A percentile compares a stretch with the other conserved stretches of the same genome.
Evolutionary conservation across 2,888 invertebrate species (phyloP).

Genomic region (Phragmatobia fuliginosa): DNA sequence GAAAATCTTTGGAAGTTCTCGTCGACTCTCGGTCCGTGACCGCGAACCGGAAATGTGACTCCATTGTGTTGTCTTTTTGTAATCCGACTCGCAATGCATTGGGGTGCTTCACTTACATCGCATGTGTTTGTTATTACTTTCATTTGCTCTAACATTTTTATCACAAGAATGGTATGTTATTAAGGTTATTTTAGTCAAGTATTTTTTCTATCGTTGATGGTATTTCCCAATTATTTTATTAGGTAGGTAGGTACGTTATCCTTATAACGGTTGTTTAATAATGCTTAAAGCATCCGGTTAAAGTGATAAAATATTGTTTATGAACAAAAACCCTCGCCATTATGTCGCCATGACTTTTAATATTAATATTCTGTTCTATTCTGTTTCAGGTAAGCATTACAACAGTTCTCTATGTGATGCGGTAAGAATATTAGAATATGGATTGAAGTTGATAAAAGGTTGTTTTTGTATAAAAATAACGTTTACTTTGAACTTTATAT

Average conservation of each 20-base stretch:
- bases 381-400: slow-evolving; percentile 65
- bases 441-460: slow-evolving; percentile 20
- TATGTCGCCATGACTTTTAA: slow-evolving; percentile 28
- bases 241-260: slow-evolving; percentile 34
- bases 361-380: slow-evolving; percentile 50
- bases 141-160: slow-evolving; percentile 25
- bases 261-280: slow-evolving; percentile 38
- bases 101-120: slow-evolving; percentile 52
- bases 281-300: slow-evolving; percentile 50
- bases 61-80: slow-evolving; percentile 77
- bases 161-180: neutral
- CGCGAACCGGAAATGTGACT: slow-evolving; percentile 74
- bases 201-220: neutral
- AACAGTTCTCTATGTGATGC: slow-evolving; percentile 32
- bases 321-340: slow-evolving; percentile 30
- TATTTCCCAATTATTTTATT: slow-evolving; percentile 2
- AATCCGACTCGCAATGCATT: slow-evolving; percentile 52
- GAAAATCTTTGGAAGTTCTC: slow-evolving; percentile 63
- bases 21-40: slow-evolving; percentile 59
- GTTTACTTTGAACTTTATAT: slow-evolving; percentile 40
- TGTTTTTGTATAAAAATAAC: slow-evolving; percentile 45
- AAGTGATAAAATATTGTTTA: slow-evolving; percentile 47
- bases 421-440: slow-evolving; percentile 53
- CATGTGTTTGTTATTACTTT: slow-evolving; percentile 41
- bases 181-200: neutral